phyloP scores from a whole-genome alignment of 2,797 vertebrate genomes.

The Pseudocheirus occidentalis region DNA sequence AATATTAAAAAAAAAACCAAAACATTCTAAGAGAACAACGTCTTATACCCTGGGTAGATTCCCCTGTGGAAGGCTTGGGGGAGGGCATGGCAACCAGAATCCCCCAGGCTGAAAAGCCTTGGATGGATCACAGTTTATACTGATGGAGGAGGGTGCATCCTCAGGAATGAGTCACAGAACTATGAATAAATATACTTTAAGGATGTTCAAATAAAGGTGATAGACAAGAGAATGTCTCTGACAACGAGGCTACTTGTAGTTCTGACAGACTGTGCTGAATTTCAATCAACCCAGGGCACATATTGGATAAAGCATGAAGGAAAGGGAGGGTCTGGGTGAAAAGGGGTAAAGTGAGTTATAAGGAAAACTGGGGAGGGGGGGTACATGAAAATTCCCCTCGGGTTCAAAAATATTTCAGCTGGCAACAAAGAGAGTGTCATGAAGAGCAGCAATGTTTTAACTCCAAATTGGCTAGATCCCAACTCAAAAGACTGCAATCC shows the following conservation, averaged over 20 bases:
- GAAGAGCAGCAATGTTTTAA: background rate
- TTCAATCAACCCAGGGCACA: background rate
- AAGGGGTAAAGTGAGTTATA: background rate
- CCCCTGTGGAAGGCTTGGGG: background rate
- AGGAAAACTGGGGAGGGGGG: background rate
- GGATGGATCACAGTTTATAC: background rate
- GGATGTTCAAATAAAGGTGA: background rate
- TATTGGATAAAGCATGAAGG: background rate
- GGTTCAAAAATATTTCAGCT: background rate
- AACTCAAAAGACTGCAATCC: background rate
- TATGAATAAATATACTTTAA: background rate
- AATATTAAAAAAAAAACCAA: background rate
- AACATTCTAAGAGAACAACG: background rate
- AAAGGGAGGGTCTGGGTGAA: rapidly evolving
- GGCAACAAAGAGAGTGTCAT: rapidly evolving
- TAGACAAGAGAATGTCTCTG: background rate
- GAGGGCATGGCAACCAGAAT: background rate
- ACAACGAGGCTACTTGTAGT: background rate
- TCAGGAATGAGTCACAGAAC: background rate
- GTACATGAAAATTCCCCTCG: background rate
- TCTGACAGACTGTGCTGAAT: background rate
- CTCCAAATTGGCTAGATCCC: background rate
- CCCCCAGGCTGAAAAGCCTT: background rate
- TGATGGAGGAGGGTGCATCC: background rate
- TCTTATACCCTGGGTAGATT: background rate